phyloP scores from a whole-genome alignment of 35 echinoderm and acorn worm genomes.

The Heliocidaris erythrogramma region DNA sequence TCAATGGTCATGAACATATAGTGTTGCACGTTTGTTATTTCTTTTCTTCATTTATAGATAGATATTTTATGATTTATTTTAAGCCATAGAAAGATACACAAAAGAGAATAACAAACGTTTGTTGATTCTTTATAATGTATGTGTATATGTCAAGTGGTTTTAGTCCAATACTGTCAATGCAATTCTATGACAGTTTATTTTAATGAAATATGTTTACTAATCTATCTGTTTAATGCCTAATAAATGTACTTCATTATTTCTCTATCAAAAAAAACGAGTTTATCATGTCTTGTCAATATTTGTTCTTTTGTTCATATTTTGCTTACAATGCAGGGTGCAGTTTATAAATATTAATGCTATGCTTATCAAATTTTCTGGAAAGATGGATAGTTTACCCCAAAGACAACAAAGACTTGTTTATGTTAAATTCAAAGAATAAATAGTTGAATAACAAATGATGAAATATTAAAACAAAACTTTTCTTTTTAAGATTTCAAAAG shows the following conservation, averaged over 20 bases:
- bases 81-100: background rate
- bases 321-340: too few species aligned
- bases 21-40: background rate
- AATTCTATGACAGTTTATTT: background rate
- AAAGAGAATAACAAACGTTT: background rate
- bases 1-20: background rate
- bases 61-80: conserved; percentile 2
- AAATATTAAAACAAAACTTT: too few species aligned
- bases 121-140: background rate
- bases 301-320: too few species aligned
- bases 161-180: background rate
- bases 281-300: too few species aligned
- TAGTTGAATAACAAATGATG: too few species aligned
- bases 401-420: too few species aligned
- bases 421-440: too few species aligned
- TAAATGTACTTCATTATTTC: background rate
- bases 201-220: background rate
- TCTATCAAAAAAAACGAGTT: background rate
- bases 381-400: too few species aligned
- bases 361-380: too few species aligned
- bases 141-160: background rate
- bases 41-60: background rate
- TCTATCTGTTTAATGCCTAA: background rate
- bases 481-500: too few species aligned
- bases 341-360: too few species aligned